These are phyloP conservation scores for Tuta absoluta DNA, from an alignment of 2,888 invertebrate species.

Conservation along the genomic window DNA sequence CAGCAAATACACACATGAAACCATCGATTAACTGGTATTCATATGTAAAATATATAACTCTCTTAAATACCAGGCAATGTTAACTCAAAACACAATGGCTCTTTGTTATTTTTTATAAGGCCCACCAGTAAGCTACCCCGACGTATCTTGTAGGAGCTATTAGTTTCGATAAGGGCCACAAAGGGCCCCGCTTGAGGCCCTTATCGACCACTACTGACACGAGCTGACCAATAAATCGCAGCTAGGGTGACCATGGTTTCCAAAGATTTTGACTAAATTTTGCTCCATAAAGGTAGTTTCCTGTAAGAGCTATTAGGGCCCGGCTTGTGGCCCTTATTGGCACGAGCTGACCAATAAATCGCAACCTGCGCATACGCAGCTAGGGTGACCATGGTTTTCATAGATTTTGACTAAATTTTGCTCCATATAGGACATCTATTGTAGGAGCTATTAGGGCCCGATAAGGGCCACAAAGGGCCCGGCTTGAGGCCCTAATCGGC, in stretches of 20 bases:
- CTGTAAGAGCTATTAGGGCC: conserved; percentile 38
- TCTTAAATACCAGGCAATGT: not conserved
- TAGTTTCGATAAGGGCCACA: conserved; percentile 35
- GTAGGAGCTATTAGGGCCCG: conserved; percentile 37
- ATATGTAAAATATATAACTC: too few species aligned
- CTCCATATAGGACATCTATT: too few species aligned
- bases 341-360: conserved; percentile 24
- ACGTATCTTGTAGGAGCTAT: conserved; percentile 33
- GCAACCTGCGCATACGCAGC: too few species aligned
- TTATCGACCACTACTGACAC: conserved; percentile 29
- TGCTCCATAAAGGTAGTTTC: too few species aligned
- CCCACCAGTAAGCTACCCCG: not conserved
- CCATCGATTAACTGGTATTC: too few species aligned
- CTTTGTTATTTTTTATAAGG: not conserved
- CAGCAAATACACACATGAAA: too few species aligned
- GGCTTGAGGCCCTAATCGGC: conserved; percentile 27
- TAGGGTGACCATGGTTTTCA: conserved; percentile 39
- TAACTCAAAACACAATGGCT: not conserved
- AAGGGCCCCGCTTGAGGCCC: conserved; percentile 29
- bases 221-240: conserved; percentile 25
- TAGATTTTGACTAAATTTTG: too few species aligned
- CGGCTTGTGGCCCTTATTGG: conserved; percentile 27
- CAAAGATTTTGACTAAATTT: too few species aligned
- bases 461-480: conserved; percentile 34
- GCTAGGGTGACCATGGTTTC: conserved; percentile 39